Percentiles rank a stretch among this genome's conserved stretches.
phyloP scores from a whole-genome alignment of 2,113 vertebrate species.

The Alethe castanea region DNA sequence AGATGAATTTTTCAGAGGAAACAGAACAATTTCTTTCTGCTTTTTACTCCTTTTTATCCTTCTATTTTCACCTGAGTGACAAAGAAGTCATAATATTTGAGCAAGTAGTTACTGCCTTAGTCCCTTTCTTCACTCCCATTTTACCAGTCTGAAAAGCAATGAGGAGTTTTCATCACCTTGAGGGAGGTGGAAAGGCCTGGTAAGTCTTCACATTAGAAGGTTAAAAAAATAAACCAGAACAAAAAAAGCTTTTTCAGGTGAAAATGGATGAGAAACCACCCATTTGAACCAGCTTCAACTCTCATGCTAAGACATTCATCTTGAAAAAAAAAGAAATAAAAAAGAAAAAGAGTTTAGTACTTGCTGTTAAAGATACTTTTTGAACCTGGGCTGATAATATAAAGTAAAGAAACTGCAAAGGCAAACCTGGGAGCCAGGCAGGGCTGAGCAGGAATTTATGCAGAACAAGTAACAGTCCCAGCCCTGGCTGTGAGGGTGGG shows the following conservation, averaged over 20 bases:
- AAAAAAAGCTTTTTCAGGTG: background rate
- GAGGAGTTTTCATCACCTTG: background rate
- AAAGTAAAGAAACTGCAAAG: background rate
- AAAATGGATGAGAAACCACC: background rate
- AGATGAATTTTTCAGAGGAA: background rate
- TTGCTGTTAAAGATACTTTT: background rate
- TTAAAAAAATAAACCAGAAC: background rate
- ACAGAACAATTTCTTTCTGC: background rate
- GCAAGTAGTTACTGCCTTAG: background rate
- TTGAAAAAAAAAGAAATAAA: too few relatives aligned
- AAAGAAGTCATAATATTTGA: constrained; percentile 9
- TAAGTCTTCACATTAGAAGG: background rate
- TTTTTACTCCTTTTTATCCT: background rate
- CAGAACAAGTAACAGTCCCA: background rate
- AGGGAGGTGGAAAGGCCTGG: background rate
- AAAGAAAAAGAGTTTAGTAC: background rate
- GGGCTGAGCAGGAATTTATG: background rate
- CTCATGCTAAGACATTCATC: background rate
- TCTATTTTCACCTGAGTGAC: background rate
- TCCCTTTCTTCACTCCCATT: background rate
- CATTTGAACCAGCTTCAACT: background rate
- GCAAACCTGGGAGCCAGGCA: background rate
- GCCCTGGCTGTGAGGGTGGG: background rate
- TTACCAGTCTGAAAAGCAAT: background rate
- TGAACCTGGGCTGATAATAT: background rate